Conservation (phyloP, 1,140 invertebrate species). For the Ips typographus region DNA sequence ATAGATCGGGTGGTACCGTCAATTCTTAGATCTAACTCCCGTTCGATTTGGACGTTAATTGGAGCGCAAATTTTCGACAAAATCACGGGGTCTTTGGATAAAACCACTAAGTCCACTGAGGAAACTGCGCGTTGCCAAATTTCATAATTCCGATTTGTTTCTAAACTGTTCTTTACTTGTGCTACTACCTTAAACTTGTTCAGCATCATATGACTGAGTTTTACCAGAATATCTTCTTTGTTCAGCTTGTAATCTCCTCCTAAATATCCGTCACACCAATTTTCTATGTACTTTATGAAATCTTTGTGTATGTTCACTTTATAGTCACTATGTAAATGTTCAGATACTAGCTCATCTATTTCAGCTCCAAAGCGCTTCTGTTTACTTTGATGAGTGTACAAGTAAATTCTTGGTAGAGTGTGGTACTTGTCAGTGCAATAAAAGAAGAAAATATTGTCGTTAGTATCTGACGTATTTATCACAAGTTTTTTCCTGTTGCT, state of each 20-base stretch:
- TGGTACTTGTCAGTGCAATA: conserved; percentile 15
- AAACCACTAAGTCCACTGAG: conserved; percentile 23
- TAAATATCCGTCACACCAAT: conserved; percentile 24
- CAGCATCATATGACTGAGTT: conserved; percentile 23
- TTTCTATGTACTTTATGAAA: conserved; percentile 17
- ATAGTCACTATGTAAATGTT: not conserved
- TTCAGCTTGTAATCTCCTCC: conserved; percentile 32
- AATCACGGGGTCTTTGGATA: conserved; percentile 20
- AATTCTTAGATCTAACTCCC: conserved; percentile 14
- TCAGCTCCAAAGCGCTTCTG: conserved; percentile 5
- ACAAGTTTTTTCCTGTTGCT: conserved; percentile 17
- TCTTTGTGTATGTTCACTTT: conserved; percentile 14
- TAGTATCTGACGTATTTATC: conserved; percentile 27
- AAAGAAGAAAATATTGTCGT: conserved; percentile 28
- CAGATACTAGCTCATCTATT: conserved; percentile 14
- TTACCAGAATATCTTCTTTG: conserved; percentile 32
- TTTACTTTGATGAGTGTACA: conserved; percentile 28
- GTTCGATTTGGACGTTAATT: conserved; percentile 21
- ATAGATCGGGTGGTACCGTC: conserved; percentile 15
- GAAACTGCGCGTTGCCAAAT: conserved; percentile 23
- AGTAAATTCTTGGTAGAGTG: conserved; percentile 17
- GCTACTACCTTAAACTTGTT: conserved; percentile 5
- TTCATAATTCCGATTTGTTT: conserved; percentile 5
- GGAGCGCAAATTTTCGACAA: conserved; percentile 23
- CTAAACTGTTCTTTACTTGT: not conserved